These are phyloP conservation scores for Catharus minimus DNA, from an alignment of 2,113 vertebrate genomes.

Conservation along the genomic window DNA sequence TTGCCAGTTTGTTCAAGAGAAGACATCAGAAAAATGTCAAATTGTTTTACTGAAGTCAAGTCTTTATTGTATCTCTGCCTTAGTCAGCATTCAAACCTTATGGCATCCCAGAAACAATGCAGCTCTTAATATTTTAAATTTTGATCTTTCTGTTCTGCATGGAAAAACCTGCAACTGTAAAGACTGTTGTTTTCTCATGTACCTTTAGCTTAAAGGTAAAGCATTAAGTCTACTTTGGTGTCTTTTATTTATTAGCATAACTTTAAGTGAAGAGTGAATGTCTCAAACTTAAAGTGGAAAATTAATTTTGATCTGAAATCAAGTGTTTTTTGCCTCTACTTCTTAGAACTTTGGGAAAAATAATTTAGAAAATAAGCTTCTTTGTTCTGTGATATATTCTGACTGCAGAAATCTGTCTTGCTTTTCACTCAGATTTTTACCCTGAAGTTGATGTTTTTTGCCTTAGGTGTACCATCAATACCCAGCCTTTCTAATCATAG, in stretches of 20 bases:
- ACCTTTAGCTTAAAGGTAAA: neutral
- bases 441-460: neutral
- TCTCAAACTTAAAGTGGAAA: neutral
- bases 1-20: neutral
- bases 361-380: neutral
- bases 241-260: neutral
- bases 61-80: neutral
- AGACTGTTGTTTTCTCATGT: neutral
- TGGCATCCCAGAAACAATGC: neutral
- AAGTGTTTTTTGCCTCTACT: neutral
- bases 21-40: neutral
- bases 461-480: neutral
- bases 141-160: neutral
- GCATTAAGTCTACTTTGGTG: neutral
- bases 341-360: neutral
- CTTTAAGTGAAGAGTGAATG: neutral
- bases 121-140: neutral
- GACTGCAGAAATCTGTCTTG: neutral
- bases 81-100: neutral
- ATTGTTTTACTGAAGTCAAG: neutral
- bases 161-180: neutral
- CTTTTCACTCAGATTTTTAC: neutral
- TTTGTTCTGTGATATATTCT: neutral
- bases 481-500: neutral
- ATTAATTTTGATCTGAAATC: neutral